These are phyloP conservation scores for Drosophila oshimai DNA, from an alignment of 1,140 invertebrate genomes.

Conservation along the genomic window DNA sequence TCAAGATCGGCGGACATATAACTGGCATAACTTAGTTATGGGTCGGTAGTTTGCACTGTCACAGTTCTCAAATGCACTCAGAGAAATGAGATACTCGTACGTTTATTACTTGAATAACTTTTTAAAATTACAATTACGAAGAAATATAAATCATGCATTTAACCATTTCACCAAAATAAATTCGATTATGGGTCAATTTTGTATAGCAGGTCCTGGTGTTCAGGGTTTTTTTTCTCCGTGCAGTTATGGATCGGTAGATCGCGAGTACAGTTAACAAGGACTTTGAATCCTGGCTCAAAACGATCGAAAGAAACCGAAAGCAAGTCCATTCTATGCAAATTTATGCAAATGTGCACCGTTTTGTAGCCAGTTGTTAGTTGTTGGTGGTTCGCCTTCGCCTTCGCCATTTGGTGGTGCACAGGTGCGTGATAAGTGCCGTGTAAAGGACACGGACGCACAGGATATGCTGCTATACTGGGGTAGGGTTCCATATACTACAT, in stretches of 20 bases:
- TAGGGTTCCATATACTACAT: not conserved
- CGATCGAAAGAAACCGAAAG: not conserved
- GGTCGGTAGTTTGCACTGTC: slow-evolving; percentile 6
- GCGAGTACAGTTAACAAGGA: slow-evolving; percentile 23
- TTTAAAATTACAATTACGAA: too few relatives aligned
- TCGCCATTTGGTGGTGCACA: slow-evolving; percentile 44
- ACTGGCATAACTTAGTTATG: slow-evolving; percentile 66
- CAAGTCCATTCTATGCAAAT: slow-evolving; percentile 56
- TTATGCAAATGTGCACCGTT: slow-evolving; percentile 67
- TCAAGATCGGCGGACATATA: not conserved
- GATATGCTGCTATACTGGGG: slow-evolving; percentile 36
- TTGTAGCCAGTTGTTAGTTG: slow-evolving; percentile 27
- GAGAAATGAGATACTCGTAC: too few relatives aligned
- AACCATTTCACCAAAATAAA: too few relatives aligned
- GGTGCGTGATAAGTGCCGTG: slow-evolving; percentile 72
- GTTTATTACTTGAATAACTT: too few relatives aligned
- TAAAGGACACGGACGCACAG: slow-evolving; percentile 46
- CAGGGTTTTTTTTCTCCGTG: not conserved
- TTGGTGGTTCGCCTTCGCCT: not conserved
- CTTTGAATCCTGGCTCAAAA: slow-evolving; percentile 23
- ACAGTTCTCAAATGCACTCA: not conserved
- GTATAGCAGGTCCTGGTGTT: too few relatives aligned
- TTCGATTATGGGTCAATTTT: too few relatives aligned
- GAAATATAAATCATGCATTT: too few relatives aligned
- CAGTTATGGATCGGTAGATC: slow-evolving; percentile 7